phyloP scores from a whole-genome alignment of 2,797 vertebrate genomes.

The Parauchenoglanis punctatus region DNA sequence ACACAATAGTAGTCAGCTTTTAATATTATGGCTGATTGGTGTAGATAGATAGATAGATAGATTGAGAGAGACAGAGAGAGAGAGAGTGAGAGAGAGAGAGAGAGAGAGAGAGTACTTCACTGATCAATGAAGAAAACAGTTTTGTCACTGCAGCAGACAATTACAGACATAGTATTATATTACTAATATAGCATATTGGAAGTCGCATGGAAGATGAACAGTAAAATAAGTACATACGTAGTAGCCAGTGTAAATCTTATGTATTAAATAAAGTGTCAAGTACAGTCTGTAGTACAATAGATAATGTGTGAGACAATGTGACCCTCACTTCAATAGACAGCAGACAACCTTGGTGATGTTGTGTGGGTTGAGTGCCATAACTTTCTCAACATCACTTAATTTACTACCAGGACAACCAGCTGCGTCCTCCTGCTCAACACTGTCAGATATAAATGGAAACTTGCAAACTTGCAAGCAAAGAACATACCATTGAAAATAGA shows the following conservation, averaged over 20 bases:
- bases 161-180: not conserved
- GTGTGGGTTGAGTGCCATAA: constrained; percentile 18
- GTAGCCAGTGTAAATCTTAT: not conserved
- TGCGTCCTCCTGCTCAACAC: constrained; percentile 14
- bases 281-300: not conserved
- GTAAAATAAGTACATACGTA: not conserved
- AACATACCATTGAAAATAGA: constrained; percentile 26
- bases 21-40: too few species aligned
- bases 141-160: too few species aligned
- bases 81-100: too few species aligned
- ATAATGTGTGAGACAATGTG: not conserved
- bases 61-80: too few species aligned
- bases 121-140: too few species aligned
- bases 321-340: not conserved
- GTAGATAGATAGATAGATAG: too few species aligned
- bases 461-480: constrained; percentile 37
- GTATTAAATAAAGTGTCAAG: not conserved
- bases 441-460: constrained; percentile 49
- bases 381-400: constrained; percentile 13
- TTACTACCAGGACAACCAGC: constrained; percentile 24
- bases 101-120: not conserved
- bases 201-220: not conserved
- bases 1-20: too few species aligned
- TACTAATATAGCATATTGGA: not conserved
- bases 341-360: not conserved